Evolutionary conservation across 1,140 invertebrate genomes (phyloP), one percentile per base, ranked within the genome.

Genomic region (Drosophila rufa): DNA sequence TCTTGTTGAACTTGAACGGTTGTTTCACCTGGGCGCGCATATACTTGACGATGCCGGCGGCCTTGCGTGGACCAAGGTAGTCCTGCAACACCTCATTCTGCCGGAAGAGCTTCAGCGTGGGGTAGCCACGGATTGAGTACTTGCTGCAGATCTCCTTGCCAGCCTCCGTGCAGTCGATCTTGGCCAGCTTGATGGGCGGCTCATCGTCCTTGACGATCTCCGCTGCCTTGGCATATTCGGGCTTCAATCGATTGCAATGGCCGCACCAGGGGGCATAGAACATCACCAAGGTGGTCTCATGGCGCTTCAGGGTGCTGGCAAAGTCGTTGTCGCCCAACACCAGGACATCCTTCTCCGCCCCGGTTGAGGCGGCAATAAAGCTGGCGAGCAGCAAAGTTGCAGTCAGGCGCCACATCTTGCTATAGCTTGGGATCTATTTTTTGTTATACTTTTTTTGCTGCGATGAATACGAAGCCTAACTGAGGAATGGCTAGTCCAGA

Each of bases 261-360:
- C 97, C 98, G 94, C 98, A 99, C 98, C 99, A 99, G 70, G 98
- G 99, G 77, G 99, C 99, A 94, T 99, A 99, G 95, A 99, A 99
- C 97, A 99, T 98, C 83, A 99, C 97, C 85, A 99, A 95, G 70
- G 96, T 96, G 57, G 98, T 97, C 75, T 99, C 98, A 94, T 97
- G 95, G 91, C 96, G 95, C 48, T 94, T 94, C 74, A 99, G 92
- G 93, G 95, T 95, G 53, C 94, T 93, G 27, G 94, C 94, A 93
- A 99, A 99, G 93, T 98, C 96, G 22, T 94, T 93, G 92, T 99
- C 98, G 7, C 94, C 95, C 60, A 98, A 95, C 40, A 98, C 98
- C 51, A 99, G 84, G 15, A 99, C 98, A 94, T 98, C 97, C 30
- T 77, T 55, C 38, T 85, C 85, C n/a, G 79, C 79, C 19, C 61